These are phyloP conservation scores for Nomada hirtipes DNA, from an alignment of 2,888 invertebrate species.

Conservation along the genomic window DNA sequence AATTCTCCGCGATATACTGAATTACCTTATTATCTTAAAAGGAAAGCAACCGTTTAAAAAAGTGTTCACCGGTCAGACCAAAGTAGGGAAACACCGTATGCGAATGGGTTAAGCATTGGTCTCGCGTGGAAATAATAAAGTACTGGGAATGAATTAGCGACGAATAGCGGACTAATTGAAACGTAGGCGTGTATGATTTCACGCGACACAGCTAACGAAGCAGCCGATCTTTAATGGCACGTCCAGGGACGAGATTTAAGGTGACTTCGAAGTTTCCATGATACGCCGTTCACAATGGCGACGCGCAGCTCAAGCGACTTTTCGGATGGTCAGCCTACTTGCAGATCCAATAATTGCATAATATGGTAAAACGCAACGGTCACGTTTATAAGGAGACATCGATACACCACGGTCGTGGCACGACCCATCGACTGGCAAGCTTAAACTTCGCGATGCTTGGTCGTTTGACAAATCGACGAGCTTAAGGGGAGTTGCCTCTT, in stretches of 20 bases:
- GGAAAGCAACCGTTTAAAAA: no score
- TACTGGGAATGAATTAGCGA: constrained; percentile 3
- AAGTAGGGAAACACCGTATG: no score
- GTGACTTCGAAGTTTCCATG: constrained; percentile 62
- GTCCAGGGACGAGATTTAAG: constrained; percentile 49
- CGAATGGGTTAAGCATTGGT: no score
- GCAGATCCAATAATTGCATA: constrained; percentile 49
- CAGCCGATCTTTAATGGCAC: constrained; percentile 58
- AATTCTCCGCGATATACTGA: no score
- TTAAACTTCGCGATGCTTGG: not conserved
- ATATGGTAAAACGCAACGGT: constrained; percentile 38
- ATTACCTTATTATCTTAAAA: no score
- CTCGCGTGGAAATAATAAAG: not conserved
- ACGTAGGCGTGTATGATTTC: constrained; percentile 59
- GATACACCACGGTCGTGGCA: not conserved
- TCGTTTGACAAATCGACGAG: constrained; percentile 15
- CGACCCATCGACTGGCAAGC: not conserved
- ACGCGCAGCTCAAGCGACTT: constrained; percentile 29
- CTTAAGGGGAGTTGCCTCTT: not conserved
- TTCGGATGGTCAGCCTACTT: constrained; percentile 43
- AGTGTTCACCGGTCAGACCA: no score
- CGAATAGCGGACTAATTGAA: constrained; percentile 50
- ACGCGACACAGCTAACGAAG: constrained; percentile 45
- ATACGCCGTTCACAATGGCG: constrained; percentile 31
- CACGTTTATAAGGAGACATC: constrained; percentile 25